Percentiles rank a stretch among this genome's conserved stretches.
These are phyloP conservation scores for Erinaceus europaeus DNA, from an alignment of 2,113 vertebrate species.

Conservation along the genomic window DNA sequence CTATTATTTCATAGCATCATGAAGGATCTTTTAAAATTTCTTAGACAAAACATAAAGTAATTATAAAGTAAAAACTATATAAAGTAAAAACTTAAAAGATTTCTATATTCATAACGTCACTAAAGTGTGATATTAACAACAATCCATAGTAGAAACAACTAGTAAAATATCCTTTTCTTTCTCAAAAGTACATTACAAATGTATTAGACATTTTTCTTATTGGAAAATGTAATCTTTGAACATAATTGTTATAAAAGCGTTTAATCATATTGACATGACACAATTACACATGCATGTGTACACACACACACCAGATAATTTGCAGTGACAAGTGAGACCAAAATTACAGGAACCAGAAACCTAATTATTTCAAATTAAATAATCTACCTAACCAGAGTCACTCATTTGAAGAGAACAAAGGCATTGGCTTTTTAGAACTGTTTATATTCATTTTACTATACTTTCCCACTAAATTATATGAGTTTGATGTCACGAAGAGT, in stretches of 20 bases:
- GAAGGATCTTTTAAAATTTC: constrained; percentile 42
- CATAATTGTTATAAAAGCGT: constrained; percentile 41
- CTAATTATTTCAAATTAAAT: constrained; percentile 74
- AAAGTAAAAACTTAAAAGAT: constrained; percentile 27
- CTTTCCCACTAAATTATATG: constrained; percentile 46
- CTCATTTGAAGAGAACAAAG: constrained; percentile 60
- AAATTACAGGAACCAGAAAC: constrained; percentile 72
- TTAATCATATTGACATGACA: constrained; percentile 48
- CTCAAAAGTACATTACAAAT: not conserved
- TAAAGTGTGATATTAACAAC: constrained; percentile 21
- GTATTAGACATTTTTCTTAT: constrained; percentile 40
- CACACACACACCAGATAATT: constrained; percentile 62
- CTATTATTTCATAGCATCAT: constrained; percentile 1
- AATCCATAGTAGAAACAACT: constrained; percentile 40
- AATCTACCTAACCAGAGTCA: constrained; percentile 63
- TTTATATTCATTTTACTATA: constrained; percentile 53
- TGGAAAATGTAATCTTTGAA: constrained; percentile 55
- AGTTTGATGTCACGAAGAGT: constrained; percentile 13
- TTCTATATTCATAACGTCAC: constrained; percentile 29
- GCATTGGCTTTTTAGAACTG: constrained; percentile 30
- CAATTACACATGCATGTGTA: constrained; percentile 17
- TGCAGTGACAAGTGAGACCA: constrained; percentile 52
- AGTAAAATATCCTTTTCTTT: constrained; percentile 30
- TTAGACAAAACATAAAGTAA: constrained; percentile 41
- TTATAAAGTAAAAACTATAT: constrained; percentile 5